Conservation (phyloP, 2,888 invertebrate genomes). For the Scaeva pyrastri region DNA sequence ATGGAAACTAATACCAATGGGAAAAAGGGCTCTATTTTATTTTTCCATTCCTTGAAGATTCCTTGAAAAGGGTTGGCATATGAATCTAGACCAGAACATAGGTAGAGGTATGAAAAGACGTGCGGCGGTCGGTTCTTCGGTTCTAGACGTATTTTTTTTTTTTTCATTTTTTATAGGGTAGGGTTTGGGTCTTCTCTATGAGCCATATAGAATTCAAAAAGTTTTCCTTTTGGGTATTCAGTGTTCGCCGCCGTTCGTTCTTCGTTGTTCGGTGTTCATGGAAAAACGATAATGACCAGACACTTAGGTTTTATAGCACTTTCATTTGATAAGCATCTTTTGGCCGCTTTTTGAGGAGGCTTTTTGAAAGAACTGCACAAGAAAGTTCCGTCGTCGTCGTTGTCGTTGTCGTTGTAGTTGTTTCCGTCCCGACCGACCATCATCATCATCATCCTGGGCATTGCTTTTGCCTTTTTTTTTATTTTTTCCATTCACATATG, state of each 20-base stretch:
- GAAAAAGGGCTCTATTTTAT: slow-evolving; percentile 60
- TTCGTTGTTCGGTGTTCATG: slow-evolving; percentile 55
- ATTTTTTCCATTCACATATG: slow-evolving; percentile 62
- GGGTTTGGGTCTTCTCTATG: slow-evolving; percentile 28
- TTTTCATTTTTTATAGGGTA: background rate
- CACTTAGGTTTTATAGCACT: slow-evolving; percentile 72
- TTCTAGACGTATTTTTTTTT: slow-evolving; percentile 40
- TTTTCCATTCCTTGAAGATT: slow-evolving; percentile 68
- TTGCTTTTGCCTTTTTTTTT: background rate
- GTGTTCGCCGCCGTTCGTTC: slow-evolving; percentile 28
- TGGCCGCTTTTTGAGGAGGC: slow-evolving; percentile 37
- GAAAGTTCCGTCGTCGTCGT: background rate
- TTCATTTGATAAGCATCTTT: slow-evolving; percentile 68
- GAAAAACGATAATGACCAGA: slow-evolving; percentile 75
- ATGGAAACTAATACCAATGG: slow-evolving; percentile 48
- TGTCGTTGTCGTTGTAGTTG: background rate
- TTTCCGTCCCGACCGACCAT: slow-evolving; percentile 28
- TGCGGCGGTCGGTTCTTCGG: background rate
- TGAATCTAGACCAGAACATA: slow-evolving; percentile 8
- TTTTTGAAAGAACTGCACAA: slow-evolving; percentile 14
- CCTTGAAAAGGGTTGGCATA: slow-evolving; percentile 62
- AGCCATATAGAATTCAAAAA: slow-evolving; percentile 66
- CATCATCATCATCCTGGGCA: background rate
- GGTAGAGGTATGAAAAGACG: background rate
- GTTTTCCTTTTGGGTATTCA: slow-evolving; percentile 46